Evolutionary conservation across 2,888 invertebrate genomes (phyloP).

Genomic region (Carcina quercana): DNA sequence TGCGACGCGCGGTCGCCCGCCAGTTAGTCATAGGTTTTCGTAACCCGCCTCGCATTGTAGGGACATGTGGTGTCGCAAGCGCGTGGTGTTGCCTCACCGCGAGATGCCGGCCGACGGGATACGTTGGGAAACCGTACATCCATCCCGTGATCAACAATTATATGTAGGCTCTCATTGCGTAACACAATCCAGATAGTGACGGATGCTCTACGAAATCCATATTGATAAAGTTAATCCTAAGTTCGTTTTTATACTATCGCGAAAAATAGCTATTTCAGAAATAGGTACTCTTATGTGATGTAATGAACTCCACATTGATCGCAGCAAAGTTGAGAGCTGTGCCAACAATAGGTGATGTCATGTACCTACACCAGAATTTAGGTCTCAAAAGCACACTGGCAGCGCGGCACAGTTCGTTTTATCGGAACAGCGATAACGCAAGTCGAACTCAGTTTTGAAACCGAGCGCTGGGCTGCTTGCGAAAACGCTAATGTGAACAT

Average conservation of each 20-base stretch:
- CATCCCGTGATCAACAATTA: slow-evolving; percentile 68
- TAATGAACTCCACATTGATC: too few species aligned
- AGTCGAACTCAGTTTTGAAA: slow-evolving; percentile 69
- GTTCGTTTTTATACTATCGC: too few species aligned
- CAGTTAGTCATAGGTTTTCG: slow-evolving; percentile 67
- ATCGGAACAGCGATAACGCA: slow-evolving; percentile 69
- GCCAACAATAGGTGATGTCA: slow-evolving; percentile 10
- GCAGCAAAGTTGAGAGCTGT: slow-evolving; percentile 3
- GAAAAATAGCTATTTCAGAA: too few species aligned
- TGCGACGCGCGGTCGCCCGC: slow-evolving; percentile 26
- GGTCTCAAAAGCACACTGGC: slow-evolving; percentile 61
- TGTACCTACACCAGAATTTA: slow-evolving; percentile 49
- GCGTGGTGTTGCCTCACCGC: slow-evolving; percentile 53
- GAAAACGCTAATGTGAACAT: slow-evolving; percentile 75
- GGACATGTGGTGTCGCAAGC: slow-evolving; percentile 67
- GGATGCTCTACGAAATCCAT: slow-evolving; percentile 46
- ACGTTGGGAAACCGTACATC: slow-evolving; percentile 73
- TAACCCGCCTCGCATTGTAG: slow-evolving; percentile 68
- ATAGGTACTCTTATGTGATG: too few species aligned
- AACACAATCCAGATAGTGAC: slow-evolving; percentile 32
- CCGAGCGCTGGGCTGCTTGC: slow-evolving; percentile 71
- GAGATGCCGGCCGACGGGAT: slow-evolving; percentile 68
- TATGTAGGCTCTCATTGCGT: slow-evolving; percentile 53
- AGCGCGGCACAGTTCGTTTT: slow-evolving; percentile 61
- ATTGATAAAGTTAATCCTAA: slow-evolving; percentile 37